These are phyloP conservation scores for Tragelaphus scriptus DNA, from an alignment of 2,113 vertebrate genomes.

Conservation along the genomic window DNA sequence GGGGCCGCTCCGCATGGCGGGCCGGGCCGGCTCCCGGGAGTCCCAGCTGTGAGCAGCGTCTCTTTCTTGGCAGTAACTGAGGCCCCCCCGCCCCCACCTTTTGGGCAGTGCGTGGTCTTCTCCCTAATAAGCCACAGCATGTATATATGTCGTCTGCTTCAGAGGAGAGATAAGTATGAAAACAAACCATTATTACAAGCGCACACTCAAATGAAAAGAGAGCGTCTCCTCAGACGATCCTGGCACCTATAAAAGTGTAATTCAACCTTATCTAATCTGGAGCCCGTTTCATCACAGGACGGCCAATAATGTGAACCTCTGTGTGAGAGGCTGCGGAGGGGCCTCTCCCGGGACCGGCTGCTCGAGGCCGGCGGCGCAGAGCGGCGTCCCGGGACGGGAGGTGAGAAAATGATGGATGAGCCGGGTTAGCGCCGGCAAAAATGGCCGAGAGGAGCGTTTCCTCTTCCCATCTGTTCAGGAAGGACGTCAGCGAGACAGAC, in stretches of 20 bases:
- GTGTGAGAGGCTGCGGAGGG: not conserved
- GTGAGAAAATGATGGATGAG: slow-evolving; percentile 62
- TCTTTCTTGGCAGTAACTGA: not conserved
- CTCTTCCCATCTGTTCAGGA: slow-evolving; percentile 72
- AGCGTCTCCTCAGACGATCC: not conserved
- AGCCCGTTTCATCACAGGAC: not conserved
- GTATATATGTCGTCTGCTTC: not conserved
- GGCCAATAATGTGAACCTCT: slow-evolving; percentile 12
- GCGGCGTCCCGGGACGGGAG: not conserved
- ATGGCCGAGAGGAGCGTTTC: slow-evolving; percentile 63
- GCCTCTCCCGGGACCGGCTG: not conserved
- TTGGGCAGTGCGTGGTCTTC: not conserved
- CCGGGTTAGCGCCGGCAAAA: slow-evolving; percentile 29
- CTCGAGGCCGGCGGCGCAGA: not conserved
- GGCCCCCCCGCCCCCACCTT: not conserved
- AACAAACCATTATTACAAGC: not conserved
- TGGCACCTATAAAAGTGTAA: slow-evolving; percentile 35
- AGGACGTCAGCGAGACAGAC: slow-evolving; percentile 75
- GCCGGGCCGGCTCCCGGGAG: not conserved
- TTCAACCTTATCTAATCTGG: slow-evolving; percentile 50
- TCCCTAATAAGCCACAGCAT: not conserved
- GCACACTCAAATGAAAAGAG: not conserved
- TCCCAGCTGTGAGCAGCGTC: not conserved
- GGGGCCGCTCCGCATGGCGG: not conserved
- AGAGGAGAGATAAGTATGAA: not conserved